A percentile compares a stretch with the other conserved stretches of the same genome.
phyloP scores from a whole-genome alignment of 2,113 vertebrate species.

The Hystrix cristata region DNA sequence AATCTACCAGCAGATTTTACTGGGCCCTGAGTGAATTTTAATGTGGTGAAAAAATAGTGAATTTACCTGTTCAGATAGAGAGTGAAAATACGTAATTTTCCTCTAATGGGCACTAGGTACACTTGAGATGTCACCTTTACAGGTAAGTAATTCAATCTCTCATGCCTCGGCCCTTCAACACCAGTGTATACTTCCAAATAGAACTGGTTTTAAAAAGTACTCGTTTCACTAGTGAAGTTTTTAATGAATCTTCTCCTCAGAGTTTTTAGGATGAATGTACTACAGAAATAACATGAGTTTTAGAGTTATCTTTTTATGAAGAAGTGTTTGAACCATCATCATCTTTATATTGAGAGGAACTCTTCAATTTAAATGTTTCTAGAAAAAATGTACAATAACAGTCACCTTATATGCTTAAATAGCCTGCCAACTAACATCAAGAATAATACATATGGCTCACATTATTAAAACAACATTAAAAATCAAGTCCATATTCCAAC shows the following conservation, averaged over 20 bases:
- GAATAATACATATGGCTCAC: not conserved
- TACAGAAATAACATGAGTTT: not conserved
- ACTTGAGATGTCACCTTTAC: not conserved
- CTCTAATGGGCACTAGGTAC: not conserved
- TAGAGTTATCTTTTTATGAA: not conserved
- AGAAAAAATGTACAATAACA: not conserved
- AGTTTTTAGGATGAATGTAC: not conserved
- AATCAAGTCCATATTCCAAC: not conserved
- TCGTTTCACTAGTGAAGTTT: not conserved
- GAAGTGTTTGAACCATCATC: not conserved
- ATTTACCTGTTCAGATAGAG: not conserved
- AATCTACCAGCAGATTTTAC: conserved; percentile 51
- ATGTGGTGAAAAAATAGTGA: conserved; percentile 2
- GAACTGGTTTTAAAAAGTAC: not conserved
- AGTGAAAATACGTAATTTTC: not conserved
- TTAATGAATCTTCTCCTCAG: not conserved
- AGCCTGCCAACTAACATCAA: not conserved
- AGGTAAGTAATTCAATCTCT: not conserved
- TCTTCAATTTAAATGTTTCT: not conserved
- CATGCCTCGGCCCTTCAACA: not conserved
- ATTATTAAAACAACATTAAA: not conserved
- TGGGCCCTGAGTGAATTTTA: conserved; percentile 54
- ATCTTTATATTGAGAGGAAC: not conserved
- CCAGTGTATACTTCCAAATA: not conserved
- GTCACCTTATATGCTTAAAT: not conserved